Percentiles rank a stretch among this genome's conserved stretches.
These are phyloP conservation scores for Perognathus longimembris DNA, from an alignment of 2,113 vertebrate genomes.

Conservation along the genomic window DNA sequence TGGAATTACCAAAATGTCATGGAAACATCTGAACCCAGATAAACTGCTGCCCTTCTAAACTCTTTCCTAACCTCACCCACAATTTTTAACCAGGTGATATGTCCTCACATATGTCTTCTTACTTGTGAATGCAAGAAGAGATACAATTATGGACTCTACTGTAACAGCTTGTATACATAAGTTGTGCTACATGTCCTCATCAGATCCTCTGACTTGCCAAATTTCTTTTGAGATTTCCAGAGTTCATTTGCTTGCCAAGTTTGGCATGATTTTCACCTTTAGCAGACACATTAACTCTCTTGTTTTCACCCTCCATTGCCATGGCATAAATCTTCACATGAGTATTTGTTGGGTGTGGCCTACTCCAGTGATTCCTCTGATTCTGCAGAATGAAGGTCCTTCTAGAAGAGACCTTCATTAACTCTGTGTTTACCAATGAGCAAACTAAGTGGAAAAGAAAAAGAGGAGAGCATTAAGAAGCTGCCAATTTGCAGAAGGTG, in stretches of 20 bases:
- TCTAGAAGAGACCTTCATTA: background rate
- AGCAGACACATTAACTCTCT: background rate
- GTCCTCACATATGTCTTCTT: background rate
- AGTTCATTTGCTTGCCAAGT: background rate
- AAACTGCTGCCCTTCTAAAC: background rate
- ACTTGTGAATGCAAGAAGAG: slow-evolving; percentile 33
- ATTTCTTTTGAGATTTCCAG: background rate
- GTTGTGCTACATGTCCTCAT: background rate
- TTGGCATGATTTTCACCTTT: background rate
- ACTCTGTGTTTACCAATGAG: background rate
- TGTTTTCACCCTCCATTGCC: background rate
- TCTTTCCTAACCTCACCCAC: background rate
- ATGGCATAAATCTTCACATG: background rate
- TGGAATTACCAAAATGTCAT: background rate
- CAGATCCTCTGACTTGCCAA: background rate
- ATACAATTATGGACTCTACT: background rate
- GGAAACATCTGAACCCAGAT: background rate
- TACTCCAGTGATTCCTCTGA: background rate
- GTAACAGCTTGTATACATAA: background rate
- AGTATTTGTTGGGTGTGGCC: background rate
- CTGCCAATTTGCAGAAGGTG: background rate
- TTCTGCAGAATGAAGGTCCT: background rate
- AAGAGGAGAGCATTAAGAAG: background rate
- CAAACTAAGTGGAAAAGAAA: background rate
- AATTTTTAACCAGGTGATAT: background rate